Evolutionary conservation across 2,113 vertebrate genomes (phyloP), one percentile per base, ranked within the genome.

Genomic region (Urocitellus parryii): DNA sequence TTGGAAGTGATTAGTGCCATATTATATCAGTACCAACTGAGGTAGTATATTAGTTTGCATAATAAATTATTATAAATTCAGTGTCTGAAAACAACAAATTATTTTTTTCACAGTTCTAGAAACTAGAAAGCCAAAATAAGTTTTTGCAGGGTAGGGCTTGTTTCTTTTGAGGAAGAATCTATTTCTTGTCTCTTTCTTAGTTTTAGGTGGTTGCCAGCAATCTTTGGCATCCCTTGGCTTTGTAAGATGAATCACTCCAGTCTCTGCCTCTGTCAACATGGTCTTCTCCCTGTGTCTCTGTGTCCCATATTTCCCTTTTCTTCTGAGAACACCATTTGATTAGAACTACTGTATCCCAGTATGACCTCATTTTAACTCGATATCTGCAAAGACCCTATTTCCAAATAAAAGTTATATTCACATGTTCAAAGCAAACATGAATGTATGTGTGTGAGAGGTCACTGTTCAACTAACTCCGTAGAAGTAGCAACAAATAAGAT

Each of bases 331-430:
- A 18, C 48, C 39, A 39, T 32, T 93, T 32, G 25, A 67, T 72
- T 27, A 53, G 61, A 72, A 24, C 39, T 13, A 12, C n/a, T 5
- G 1, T 63, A 39, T 90, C 58, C 27, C 39, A 94, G 1, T 39
- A n/a, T 53, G 67, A 29, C 90, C 45, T 84, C 39, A 25, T 76
- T 91, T 95, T 90, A 86, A 83, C 65, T 83, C 70, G 34, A 73
- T 29, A 48, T 32, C 81, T 85, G 20, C 56, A 76, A 90, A 95
- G 61, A 61, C 42, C 39, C 27, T 87, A 4, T 81, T 70, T 34
- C 61, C 61, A 86, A 72, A 37, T 76, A 82, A 73, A 73, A 45
- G 48, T 61, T 73, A 6, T 22, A 12, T 51, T 81, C 27, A 20
- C 32, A 93, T 25, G 11, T 87, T 87, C 10, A 17, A 93, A 18